A percentile compares a stretch with the other conserved stretches of the same genome.
phyloP scores from a whole-genome alignment of 2,888 invertebrate species.

The Rugalucina vietnamica region DNA sequence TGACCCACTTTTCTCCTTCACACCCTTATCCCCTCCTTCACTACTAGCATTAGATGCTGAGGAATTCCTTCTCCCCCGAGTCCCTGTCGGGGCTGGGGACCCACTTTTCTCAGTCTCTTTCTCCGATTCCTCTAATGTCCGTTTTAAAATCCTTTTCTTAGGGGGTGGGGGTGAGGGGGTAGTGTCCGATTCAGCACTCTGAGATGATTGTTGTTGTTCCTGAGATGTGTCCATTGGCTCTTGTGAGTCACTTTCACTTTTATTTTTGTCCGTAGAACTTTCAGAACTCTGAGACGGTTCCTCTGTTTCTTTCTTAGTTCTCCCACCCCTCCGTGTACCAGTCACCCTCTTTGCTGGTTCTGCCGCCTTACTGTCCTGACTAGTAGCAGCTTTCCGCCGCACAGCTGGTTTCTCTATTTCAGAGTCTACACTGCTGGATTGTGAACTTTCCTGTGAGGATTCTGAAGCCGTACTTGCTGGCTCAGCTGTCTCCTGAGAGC shows the following conservation, averaged over 20 bases:
- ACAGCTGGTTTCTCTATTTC: constrained; percentile 14
- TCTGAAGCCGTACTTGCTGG: not conserved
- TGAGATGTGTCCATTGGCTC: constrained; percentile 42
- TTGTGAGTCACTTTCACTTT: constrained; percentile 34
- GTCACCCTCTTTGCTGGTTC: not conserved
- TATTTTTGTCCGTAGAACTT: constrained; percentile 21
- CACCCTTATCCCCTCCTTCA: constrained; percentile 31
- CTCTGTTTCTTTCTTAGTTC: constrained; percentile 26
- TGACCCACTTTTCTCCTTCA: not conserved
- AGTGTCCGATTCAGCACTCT: constrained; percentile 22
- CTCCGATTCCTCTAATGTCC: constrained; percentile 43
- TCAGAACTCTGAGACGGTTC: constrained; percentile 29
- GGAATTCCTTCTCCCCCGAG: not conserved
- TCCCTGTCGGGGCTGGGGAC: constrained; percentile 2
- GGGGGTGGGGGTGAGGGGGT: constrained; percentile 41
- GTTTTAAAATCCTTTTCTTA: constrained; percentile 55
- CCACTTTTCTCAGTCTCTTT: not conserved
- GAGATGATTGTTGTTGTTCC: constrained; percentile 21
- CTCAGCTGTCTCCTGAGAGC: not conserved
- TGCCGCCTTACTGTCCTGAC: not conserved
- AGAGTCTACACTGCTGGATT: not conserved
- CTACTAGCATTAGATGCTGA: constrained; percentile 12
- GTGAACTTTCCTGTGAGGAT: not conserved
- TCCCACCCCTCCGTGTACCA: not conserved
- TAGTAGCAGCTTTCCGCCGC: constrained; percentile 15